Evolutionary conservation across 1,140 invertebrate species (phyloP), one percentile per base, ranked within the genome.

Genomic region (Mylabris phalerata): DNA sequence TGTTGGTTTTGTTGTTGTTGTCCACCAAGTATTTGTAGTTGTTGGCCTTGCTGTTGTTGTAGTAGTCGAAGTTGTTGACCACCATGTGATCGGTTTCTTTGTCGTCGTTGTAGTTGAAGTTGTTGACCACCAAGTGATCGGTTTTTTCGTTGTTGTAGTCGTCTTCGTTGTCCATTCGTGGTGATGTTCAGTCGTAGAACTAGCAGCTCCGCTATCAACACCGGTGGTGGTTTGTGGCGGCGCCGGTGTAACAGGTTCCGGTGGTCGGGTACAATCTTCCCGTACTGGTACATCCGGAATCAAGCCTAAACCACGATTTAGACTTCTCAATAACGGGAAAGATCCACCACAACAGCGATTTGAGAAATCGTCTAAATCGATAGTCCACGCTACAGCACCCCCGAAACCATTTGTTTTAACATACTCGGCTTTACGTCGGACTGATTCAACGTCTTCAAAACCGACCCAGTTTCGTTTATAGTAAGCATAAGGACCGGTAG

Each of bases 331-430:
- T 4, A 93, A 68, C 0, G 90, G 90, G 61, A 84, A 92, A 0
- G 87, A 74, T 66, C 90, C 89, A 2, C 73, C 73, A 65, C 90
- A 93, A 70, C 90, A 93, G 0, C 79, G 75, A 73, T 93, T 93
- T 42, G 79, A 82, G 65, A 92, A 93, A 68, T 96, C 93, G 65
- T 96, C 93, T 57, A 98, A 73, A 69, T 97, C 94, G 0, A 96
- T 79, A 0, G 93, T 93, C 92, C 92, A 97, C 2, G 92, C 86
- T 58, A 90, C 87, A 1, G 86, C 83, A 6, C 92, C 92, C 2
- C 87, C 90, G 57, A 86, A 85, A 6, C 85, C 84, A 67, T 84
- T 80, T 2, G 78, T 75, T 13, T 81, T 72, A 1, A 91, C 84
- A 78, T 86, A 93, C 56, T 84, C 76, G 5, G 87, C 87, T 76